Evolutionary conservation across 1,140 invertebrate species (phyloP).

Genomic region (Eueides isabella): DNA sequence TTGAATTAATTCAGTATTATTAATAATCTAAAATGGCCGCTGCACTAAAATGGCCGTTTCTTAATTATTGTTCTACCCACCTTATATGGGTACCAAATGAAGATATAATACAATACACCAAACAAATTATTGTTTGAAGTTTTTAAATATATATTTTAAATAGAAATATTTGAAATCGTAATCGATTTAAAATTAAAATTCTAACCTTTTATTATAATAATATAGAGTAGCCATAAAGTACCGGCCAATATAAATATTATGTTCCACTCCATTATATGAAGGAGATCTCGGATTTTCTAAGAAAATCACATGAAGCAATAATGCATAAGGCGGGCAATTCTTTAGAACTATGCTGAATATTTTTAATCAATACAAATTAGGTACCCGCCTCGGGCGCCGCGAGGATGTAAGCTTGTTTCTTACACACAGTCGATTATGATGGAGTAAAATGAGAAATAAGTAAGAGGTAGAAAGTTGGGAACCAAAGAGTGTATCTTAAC

Average conservation of each 20-base stretch:
- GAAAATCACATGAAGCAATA: conserved; percentile 47
- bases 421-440: background rate
- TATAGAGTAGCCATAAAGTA: background rate
- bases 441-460: background rate
- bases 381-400: conserved; percentile 63
- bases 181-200: background rate
- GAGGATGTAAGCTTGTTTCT: conserved; percentile 42
- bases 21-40: no score
- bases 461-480: no score
- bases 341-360: conserved; percentile 73
- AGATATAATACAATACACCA: no score
- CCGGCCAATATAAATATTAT: conserved; percentile 23
- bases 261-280: background rate
- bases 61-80: no score
- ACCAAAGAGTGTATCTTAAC: no score
- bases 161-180: no score
- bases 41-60: no score
- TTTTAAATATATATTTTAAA: no score
- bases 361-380: conserved; percentile 80
- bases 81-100: no score
- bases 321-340: conserved; percentile 42
- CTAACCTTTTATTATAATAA: background rate
- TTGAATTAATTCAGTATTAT: no score
- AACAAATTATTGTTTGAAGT: no score
- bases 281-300: background rate